A percentile compares a stretch with the other conserved stretches of the same genome.
Conservation (phyloP, 2,888 invertebrate genomes). For the Suillia variegata region DNA sequence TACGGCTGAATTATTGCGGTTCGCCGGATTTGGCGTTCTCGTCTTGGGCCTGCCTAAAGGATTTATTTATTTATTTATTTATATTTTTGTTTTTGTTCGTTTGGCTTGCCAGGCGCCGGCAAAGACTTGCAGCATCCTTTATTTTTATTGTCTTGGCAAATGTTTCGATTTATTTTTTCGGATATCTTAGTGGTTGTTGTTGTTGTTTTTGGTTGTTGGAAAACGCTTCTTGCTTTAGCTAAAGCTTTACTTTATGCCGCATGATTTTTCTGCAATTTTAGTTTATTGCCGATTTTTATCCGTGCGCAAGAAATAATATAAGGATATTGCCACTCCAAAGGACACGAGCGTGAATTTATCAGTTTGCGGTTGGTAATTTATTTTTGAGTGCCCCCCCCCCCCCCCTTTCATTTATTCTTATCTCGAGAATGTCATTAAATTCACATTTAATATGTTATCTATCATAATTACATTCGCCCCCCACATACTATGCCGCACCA, state of each 20-base stretch:
- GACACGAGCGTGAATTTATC: slow-evolving; percentile 1
- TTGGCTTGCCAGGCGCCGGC: neutral
- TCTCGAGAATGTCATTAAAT: neutral
- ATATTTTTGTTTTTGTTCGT: no score
- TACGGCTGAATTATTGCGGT: neutral
- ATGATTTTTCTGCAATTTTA: slow-evolving; percentile 12
- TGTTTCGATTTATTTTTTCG: neutral
- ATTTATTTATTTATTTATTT: no score
- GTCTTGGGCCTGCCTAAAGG: no score
- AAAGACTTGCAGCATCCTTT: neutral
- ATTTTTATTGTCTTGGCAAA: neutral
- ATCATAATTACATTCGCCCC: neutral
- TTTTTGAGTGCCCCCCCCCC: neutral
- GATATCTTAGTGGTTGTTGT: neutral
- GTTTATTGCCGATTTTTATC: slow-evolving; percentile 11
- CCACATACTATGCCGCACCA: neutral
- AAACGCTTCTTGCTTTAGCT: neutral
- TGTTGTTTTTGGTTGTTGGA: neutral
- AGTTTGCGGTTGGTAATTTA: neutral
- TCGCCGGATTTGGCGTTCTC: neutral
- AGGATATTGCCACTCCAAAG: neutral
- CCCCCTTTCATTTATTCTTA: no score
- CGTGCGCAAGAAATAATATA: neutral
- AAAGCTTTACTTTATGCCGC: neutral
- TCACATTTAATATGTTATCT: no score